These are phyloP conservation scores for Aphaenogaster ashmeadi DNA, from an alignment of 1,140 invertebrate genomes.

Conservation along the genomic window DNA sequence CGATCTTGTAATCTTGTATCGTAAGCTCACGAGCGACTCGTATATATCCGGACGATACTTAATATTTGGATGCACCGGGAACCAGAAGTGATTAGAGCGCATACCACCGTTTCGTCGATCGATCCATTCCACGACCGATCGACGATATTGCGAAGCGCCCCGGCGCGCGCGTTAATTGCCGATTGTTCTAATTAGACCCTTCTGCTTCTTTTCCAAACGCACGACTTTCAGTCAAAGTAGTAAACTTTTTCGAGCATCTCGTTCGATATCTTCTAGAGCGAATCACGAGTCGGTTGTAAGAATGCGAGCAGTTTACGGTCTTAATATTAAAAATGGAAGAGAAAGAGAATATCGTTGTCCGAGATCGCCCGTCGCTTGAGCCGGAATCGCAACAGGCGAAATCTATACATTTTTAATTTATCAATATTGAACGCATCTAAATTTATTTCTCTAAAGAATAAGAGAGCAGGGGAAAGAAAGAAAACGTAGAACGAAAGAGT, in stretches of 20 bases:
- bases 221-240: neutral
- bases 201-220: slow-evolving; percentile 6
- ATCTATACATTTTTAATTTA: slow-evolving; percentile 47
- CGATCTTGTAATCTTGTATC: slow-evolving; percentile 59
- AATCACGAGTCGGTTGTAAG: slow-evolving; percentile 61
- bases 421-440: slow-evolving; percentile 49
- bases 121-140: neutral
- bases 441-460: slow-evolving; percentile 64
- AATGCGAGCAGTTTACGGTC: slow-evolving; percentile 47
- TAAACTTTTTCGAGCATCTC: neutral
- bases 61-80: neutral
- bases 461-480: neutral
- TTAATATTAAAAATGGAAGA: slow-evolving; percentile 20
- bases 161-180: slow-evolving; percentile 10
- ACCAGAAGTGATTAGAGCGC: neutral
- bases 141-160: neutral
- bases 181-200: neutral
- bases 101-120: slow-evolving; percentile 13
- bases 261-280: slow-evolving; percentile 7
- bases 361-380: neutral
- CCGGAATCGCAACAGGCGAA: neutral
- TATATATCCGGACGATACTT: slow-evolving; percentile 29
- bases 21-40: slow-evolving; percentile 60
- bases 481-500: slow-evolving; percentile 14
- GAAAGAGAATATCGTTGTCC: neutral